Conservation (phyloP, 2,113 vertebrate species). For the Numenius arquata region DNA sequence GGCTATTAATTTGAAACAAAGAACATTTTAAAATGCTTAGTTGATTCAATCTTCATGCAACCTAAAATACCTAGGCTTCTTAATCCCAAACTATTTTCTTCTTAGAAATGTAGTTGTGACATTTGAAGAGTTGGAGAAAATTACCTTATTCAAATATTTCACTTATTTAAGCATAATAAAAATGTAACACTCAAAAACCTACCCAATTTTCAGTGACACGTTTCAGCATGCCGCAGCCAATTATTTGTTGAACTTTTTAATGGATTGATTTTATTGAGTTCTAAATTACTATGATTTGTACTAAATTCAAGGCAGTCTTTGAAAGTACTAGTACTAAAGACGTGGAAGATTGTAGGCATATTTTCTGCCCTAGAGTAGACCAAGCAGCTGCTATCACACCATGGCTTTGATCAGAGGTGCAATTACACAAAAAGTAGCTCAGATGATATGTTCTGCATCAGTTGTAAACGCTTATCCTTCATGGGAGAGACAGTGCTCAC, state of each 20-base stretch:
- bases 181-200: not conserved
- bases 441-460: not conserved
- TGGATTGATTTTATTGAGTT: not conserved
- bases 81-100: not conserved
- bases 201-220: not conserved
- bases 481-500: not conserved
- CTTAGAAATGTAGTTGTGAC: not conserved
- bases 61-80: not conserved
- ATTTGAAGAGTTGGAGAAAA: not conserved
- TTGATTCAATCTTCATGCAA: not conserved
- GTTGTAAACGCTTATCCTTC: not conserved
- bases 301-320: not conserved
- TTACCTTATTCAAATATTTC: not conserved
- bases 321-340: not conserved
- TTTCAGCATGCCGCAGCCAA: not conserved
- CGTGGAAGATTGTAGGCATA: accelerated
- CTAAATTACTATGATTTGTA: not conserved
- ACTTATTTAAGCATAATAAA: not conserved
- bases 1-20: not conserved
- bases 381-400: not conserved
- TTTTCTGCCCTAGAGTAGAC: not conserved
- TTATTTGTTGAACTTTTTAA: not conserved
- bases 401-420: not conserved
- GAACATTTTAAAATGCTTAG: not conserved
- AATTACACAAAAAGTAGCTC: not conserved